Evolutionary conservation across 1,140 invertebrate species (phyloP).

Genomic region (Eumaeus atala): DNA sequence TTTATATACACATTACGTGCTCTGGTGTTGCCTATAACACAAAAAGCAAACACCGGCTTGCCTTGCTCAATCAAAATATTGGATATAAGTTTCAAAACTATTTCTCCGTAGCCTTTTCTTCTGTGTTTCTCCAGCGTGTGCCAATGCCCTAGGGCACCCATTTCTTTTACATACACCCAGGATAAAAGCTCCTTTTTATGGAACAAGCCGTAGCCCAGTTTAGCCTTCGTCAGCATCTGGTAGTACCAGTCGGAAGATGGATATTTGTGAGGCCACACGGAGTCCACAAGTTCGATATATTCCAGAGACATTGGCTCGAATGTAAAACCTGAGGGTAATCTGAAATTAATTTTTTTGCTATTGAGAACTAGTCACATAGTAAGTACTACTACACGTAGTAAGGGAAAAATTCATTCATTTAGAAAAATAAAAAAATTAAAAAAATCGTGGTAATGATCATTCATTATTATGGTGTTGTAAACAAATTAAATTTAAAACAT

Average conservation of each 20-base stretch:
- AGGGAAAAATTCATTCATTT: too few species aligned
- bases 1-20: slow-evolving; percentile 37
- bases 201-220: slow-evolving; percentile 37
- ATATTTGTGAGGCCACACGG: slow-evolving; percentile 33
- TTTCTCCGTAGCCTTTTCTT: slow-evolving; percentile 17
- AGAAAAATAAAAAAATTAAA: too few species aligned
- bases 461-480: too few species aligned
- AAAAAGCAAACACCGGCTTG: slow-evolving; percentile 32
- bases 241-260: slow-evolving; percentile 31
- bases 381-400: background rate
- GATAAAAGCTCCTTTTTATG: slow-evolving; percentile 27
- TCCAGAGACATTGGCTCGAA: slow-evolving; percentile 29
- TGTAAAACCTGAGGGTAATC: slow-evolving; percentile 28
- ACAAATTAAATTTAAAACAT: too few species aligned
- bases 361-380: background rate
- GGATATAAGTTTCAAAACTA: slow-evolving; percentile 18
- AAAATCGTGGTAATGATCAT: too few species aligned
- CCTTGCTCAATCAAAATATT: slow-evolving; percentile 30
- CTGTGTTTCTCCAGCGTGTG: slow-evolving; percentile 16
- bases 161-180: slow-evolving; percentile 28
- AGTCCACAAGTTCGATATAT: slow-evolving; percentile 26
- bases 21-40: slow-evolving; percentile 28
- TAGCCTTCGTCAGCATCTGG: slow-evolving; percentile 31
- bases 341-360: slow-evolving; percentile 22
- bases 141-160: slow-evolving; percentile 14